Conservation (phyloP, 2,113 vertebrate species). For the Aleadryas rufinucha region DNA sequence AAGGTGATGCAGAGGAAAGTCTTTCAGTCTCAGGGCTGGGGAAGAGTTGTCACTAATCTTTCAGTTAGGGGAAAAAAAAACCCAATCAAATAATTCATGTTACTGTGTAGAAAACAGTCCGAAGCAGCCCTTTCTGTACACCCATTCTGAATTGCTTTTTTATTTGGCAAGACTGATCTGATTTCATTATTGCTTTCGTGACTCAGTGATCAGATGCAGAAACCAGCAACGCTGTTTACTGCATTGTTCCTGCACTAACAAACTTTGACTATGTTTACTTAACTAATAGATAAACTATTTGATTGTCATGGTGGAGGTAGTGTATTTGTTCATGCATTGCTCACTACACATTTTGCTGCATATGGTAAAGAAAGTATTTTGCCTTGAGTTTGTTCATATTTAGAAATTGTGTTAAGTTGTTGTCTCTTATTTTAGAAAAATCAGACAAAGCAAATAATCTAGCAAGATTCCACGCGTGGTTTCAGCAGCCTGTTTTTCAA, state of each 20-base stretch:
- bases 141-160: background rate
- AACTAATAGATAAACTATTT: background rate
- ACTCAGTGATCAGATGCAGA: background rate
- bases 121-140: background rate
- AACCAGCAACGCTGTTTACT: background rate
- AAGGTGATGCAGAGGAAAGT: background rate
- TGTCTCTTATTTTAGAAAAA: background rate
- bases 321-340: background rate
- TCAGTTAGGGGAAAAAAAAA: fast-evolving
- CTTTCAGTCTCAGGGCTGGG: background rate
- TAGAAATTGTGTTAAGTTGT: background rate
- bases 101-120: background rate
- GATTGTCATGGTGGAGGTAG: background rate
- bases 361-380: background rate
- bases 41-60: background rate
- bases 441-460: background rate
- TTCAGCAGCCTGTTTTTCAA: background rate
- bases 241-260: background rate
- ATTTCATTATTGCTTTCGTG: background rate
- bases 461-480: background rate
- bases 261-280: background rate
- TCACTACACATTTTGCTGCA: background rate
- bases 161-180: background rate
- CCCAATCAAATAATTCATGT: background rate
- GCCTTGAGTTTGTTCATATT: background rate